phyloP scores from a whole-genome alignment of 2,888 invertebrate species.

The Lottia gigantea region DNA sequence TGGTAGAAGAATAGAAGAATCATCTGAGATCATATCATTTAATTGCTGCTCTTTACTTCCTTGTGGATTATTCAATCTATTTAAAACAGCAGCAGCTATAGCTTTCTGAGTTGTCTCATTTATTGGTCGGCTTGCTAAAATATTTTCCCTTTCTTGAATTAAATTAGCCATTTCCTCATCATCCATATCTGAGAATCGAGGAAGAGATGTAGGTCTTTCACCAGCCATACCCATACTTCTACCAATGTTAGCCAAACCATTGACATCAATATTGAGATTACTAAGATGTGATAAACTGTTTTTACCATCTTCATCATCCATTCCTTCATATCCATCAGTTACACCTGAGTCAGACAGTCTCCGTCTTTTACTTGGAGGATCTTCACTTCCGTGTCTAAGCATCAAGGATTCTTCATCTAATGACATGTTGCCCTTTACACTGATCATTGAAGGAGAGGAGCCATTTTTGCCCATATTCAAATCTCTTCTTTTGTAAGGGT shows the following conservation, averaged over 20 bases:
- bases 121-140: constrained; percentile 24
- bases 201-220: constrained; percentile 36
- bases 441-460: constrained; percentile 21
- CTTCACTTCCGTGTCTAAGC: constrained; percentile 18
- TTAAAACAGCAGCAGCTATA: constrained; percentile 36
- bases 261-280: constrained; percentile 14
- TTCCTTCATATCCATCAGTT: constrained; percentile 24
- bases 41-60: constrained; percentile 12
- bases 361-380: constrained; percentile 38
- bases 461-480: constrained; percentile 33
- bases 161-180: constrained; percentile 19
- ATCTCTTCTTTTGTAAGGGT: constrained; percentile 64
- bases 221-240: constrained; percentile 24
- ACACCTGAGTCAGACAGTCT: constrained; percentile 43
- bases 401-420: constrained; percentile 7
- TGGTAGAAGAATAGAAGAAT: constrained; percentile 48
- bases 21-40: neutral
- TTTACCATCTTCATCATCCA: constrained; percentile 24
- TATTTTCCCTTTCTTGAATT: constrained; percentile 17
- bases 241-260: constrained; percentile 13
- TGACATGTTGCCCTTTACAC: neutral
- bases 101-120: constrained; percentile 33
- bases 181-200: constrained; percentile 15
- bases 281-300: constrained; percentile 11
- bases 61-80: constrained; percentile 21